phyloP scores from a whole-genome alignment of 2,888 invertebrate species.

The Thyatira batis region DNA sequence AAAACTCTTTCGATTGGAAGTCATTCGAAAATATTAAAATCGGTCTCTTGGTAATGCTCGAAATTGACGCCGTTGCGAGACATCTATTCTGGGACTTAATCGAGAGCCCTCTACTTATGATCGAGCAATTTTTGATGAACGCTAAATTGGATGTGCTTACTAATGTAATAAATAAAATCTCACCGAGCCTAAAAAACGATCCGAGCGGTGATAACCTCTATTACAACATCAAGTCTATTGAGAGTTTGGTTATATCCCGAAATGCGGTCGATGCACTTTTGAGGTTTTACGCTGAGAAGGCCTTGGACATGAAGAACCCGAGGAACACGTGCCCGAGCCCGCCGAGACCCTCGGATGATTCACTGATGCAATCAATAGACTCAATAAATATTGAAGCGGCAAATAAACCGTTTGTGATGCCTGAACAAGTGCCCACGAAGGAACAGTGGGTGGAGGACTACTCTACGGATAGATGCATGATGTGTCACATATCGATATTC shows the following conservation, averaged over 20 bases:
- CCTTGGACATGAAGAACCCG: conserved; percentile 85
- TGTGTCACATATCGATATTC: conserved; percentile 88
- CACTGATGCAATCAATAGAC: conserved; percentile 84
- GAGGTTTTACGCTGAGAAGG: conserved; percentile 89
- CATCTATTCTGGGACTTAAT: conserved; percentile 85
- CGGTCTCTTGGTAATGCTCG: conserved; percentile 86
- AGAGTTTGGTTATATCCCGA: conserved; percentile 78
- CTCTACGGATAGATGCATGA: conserved; percentile 89
- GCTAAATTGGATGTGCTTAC: conserved; percentile 87
- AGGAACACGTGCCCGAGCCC: conserved; percentile 59
- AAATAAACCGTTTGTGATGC: conserved; percentile 88
- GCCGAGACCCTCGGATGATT: conserved; percentile 73
- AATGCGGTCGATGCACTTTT: conserved; percentile 87
- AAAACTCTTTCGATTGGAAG: conserved; percentile 72
- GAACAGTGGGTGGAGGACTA: conserved; percentile 92
- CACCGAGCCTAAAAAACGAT: conserved; percentile 67
- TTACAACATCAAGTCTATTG: conserved; percentile 83
- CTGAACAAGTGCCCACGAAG: conserved; percentile 87
- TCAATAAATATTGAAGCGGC: conserved; percentile 83
- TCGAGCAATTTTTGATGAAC: conserved; percentile 95
- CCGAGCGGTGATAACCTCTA: conserved; percentile 79
- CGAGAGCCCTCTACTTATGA: conserved; percentile 87
- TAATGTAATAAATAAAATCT: conserved; percentile 82
- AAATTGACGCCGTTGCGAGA: conserved; percentile 81
- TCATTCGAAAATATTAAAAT: conserved; percentile 84